phyloP scores from a whole-genome alignment of 2,888 invertebrate genomes.

The Vanessa cardui region DNA sequence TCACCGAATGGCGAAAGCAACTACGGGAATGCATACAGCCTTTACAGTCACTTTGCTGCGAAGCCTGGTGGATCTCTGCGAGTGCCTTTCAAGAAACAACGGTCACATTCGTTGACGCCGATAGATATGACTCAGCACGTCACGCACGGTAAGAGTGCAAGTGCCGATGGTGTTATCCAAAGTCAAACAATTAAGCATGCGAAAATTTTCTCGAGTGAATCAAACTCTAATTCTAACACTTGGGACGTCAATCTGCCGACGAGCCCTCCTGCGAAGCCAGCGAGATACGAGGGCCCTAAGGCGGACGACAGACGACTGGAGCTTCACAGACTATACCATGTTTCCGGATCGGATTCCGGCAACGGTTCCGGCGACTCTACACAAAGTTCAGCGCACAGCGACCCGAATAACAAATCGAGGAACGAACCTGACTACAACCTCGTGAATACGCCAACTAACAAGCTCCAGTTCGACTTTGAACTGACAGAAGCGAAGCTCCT shows the following conservation, averaged over 20 bases:
- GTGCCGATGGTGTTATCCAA: constrained; percentile 87
- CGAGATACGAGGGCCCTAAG: constrained; percentile 80
- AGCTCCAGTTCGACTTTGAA: constrained; percentile 87
- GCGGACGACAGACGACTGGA: constrained; percentile 85
- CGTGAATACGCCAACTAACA: constrained; percentile 84
- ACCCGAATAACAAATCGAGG: constrained; percentile 84
- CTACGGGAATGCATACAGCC: constrained; percentile 75
- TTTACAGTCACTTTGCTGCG: constrained; percentile 74
- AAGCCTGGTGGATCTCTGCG: constrained; percentile 70
- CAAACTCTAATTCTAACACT: constrained; percentile 75
- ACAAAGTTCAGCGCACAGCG: constrained; percentile 86
- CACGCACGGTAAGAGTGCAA: constrained; percentile 85
- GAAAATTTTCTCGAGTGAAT: constrained; percentile 75
- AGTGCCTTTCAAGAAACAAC: constrained; percentile 81
- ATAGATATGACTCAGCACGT: constrained; percentile 75
- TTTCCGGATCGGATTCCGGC: constrained; percentile 94
- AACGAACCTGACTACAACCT: constrained; percentile 81
- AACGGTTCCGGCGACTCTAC: constrained; percentile 94
- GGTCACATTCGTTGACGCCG: constrained; percentile 91
- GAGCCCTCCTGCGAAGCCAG: constrained; percentile 84
- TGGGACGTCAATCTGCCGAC: constrained; percentile 81
- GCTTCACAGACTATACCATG: constrained; percentile 87
- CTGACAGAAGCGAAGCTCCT: constrained; percentile 85
- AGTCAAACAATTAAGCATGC: constrained; percentile 67
- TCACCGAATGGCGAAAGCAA: constrained; percentile 65